Base-by-base conservation (phyloP, 2,888 invertebrate species). In the Apoderus coryli region DNA sequence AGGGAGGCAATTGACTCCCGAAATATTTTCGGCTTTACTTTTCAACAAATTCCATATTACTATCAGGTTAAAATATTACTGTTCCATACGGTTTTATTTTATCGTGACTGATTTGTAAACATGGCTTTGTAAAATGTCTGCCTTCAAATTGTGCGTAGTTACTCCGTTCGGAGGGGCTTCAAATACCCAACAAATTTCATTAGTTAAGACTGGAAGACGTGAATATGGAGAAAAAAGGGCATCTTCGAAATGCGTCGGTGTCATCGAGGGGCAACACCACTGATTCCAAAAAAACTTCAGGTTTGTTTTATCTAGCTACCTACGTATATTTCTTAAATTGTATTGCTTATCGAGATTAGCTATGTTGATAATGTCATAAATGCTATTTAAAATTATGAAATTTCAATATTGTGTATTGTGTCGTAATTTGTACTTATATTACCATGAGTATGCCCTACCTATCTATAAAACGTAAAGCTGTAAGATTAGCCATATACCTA, bases 91-190 rank as follows among this genome's bases (percentile, higher is more conserved):
- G n/a, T n/a, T n/a, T n/a, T n/a, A n/a, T n/a, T n/a, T n/a, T n/a
- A n/a, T n/a, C n/a, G n/a, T n/a, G n/a, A n/a, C n/a, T n/a, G n/a
- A n/a, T n/a, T n/a, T n/a, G 66, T 63, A 69, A 76, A 74, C 73
- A 78, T 77, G 77, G 77, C 76, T 72, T 75, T 70, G 69, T 78
- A 75, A 75, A 69, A 79, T 79, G 79, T 76, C 72, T 72, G 64
- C 65, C 61, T 61, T 69, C 68, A 69, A 70, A 63, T 63, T 65
- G 65, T 59, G 60, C 60, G 64, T 64, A 61, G 66, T 67, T 65
- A 71, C 76, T 75, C 76, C 76, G 65, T 62, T 69, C 69, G 77
- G 76, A 67, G 69, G 65, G 69, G 69, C 62, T 59, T 54, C 64
- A 64, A 65, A 68, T 68, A 63, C 60, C 60, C 59, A 57, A 58